Conservation (phyloP, 2,888 invertebrate species). For the Athalia circularis region DNA sequence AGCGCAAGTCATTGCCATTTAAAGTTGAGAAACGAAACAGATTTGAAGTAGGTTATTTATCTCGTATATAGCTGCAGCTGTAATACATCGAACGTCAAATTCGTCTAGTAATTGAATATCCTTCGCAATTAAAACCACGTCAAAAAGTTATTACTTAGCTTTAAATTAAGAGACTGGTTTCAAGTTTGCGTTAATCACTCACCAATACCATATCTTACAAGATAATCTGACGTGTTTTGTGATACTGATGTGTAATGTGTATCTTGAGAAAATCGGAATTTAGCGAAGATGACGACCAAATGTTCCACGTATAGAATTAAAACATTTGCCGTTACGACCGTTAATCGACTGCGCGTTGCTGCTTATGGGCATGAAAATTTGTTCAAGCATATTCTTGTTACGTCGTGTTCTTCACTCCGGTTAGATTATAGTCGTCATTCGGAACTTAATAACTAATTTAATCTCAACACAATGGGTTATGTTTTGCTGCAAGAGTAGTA, state of each 20-base stretch:
- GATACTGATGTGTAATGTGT: neutral
- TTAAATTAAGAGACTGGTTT: conserved; percentile 25
- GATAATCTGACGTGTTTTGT: neutral
- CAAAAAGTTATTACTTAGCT: conserved; percentile 24
- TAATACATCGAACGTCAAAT: conserved; percentile 19
- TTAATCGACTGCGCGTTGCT: neutral
- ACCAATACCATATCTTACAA: conserved; percentile 10
- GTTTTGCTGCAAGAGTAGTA: too few species aligned
- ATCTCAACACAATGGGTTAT: conserved; percentile 14
- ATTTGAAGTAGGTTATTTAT: neutral
- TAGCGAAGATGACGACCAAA: neutral
- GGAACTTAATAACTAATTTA: conserved; percentile 16
- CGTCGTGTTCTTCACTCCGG: neutral
- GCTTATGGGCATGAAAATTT: neutral
- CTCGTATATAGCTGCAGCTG: neutral
- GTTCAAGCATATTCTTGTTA: neutral
- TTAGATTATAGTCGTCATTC: conserved; percentile 2
- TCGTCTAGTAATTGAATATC: conserved; percentile 27
- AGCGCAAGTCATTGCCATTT: conserved; percentile 31
- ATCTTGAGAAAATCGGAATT: conserved; percentile 22
- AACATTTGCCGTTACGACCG: neutral
- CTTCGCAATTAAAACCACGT: conserved; percentile 32
- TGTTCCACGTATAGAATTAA: neutral
- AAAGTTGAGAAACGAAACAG: conserved; percentile 13
- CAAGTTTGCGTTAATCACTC: conserved; percentile 14